A percentile compares a stretch with the other conserved stretches of the same genome.
Conservation (phyloP, 1,140 invertebrate genomes). For the Lepidurus apus region DNA sequence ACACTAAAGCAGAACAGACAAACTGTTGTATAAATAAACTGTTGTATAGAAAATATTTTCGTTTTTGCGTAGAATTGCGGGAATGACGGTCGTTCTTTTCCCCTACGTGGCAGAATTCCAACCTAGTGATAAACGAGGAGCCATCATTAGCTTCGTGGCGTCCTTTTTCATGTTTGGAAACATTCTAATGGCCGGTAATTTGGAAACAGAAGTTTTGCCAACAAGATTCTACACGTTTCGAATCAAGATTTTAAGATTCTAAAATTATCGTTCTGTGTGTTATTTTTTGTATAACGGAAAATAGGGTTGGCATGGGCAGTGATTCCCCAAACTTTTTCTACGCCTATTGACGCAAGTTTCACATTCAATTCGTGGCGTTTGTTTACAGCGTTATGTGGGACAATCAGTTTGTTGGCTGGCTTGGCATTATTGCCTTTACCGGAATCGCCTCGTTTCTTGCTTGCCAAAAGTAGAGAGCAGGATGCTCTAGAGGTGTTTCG, state of each 20-base stretch:
- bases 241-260: background rate
- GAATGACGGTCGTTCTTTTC: constrained; percentile 6
- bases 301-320: constrained; percentile 65
- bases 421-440: constrained; percentile 56
- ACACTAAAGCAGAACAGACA: too few relatives aligned
- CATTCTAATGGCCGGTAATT: constrained; percentile 16
- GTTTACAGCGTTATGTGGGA: constrained; percentile 17
- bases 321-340: constrained; percentile 59
- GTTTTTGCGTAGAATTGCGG: background rate
- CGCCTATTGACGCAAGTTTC: constrained; percentile 40
- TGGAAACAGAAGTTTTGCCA: too few relatives aligned
- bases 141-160: background rate
- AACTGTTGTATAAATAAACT: too few relatives aligned
- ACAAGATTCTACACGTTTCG: background rate
- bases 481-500: constrained; percentile 53
- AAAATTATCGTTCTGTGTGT: background rate
- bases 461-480: constrained; percentile 50
- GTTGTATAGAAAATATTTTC: too few relatives aligned
- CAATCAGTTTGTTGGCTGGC: constrained; percentile 45
- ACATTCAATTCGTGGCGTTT: constrained; percentile 1
- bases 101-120: constrained; percentile 8
- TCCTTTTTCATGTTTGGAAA: constrained; percentile 12
- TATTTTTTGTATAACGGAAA: background rate
- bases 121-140: background rate
- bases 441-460: constrained; percentile 65